Evolutionary conservation across 1,140 invertebrate genomes (phyloP).

Genomic region (Procambarus virginalis): DNA sequence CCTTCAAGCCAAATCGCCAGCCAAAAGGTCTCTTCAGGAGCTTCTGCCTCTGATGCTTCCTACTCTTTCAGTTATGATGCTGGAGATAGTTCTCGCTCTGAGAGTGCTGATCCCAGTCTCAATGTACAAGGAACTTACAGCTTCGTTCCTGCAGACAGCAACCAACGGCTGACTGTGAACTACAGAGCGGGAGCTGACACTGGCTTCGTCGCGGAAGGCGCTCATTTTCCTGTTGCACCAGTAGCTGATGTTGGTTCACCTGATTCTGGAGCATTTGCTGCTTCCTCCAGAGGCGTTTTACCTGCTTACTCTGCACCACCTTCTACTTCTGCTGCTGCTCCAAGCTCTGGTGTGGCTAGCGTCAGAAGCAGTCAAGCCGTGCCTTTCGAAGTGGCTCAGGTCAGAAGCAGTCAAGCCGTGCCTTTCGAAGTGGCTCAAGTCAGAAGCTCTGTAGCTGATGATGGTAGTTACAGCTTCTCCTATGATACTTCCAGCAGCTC

Average conservation of each 20-base stretch:
- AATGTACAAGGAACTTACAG: slow-evolving; percentile 73
- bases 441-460: slow-evolving; percentile 16
- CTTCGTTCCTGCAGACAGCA: slow-evolving; percentile 72
- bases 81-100: slow-evolving; percentile 69
- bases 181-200: slow-evolving; percentile 72
- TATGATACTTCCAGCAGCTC: slow-evolving; percentile 39
- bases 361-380: neutral
- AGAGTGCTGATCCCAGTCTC: slow-evolving; percentile 69
- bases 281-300: neutral
- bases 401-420: neutral
- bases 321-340: neutral
- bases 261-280: neutral
- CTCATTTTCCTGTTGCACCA: slow-evolving; percentile 46
- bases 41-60: slow-evolving; percentile 13
- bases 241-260: slow-evolving; percentile 4
- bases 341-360: neutral
- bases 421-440: slow-evolving; percentile 11
- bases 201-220: slow-evolving; percentile 57
- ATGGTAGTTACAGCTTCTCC: slow-evolving; percentile 52
- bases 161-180: slow-evolving; percentile 71
- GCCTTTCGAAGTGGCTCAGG: neutral
- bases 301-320: neutral
- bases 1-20: neutral
- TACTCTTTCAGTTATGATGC: slow-evolving; percentile 63
- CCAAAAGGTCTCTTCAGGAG: neutral